Conservation (phyloP, 2,113 vertebrate genomes). For the Gyps fulvus region DNA sequence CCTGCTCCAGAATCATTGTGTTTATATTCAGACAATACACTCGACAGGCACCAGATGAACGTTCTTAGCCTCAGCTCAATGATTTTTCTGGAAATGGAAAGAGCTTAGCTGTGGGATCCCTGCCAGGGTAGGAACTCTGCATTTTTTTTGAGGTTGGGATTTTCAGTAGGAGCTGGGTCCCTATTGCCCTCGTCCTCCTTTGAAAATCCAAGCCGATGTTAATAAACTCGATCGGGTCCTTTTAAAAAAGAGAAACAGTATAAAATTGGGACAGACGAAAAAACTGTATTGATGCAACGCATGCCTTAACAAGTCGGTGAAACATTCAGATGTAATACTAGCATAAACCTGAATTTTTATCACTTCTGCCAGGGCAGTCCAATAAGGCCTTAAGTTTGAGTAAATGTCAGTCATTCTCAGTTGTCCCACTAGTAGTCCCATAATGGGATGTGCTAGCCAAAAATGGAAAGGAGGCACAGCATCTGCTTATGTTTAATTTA, state of each 20-base stretch:
- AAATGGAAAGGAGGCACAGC: constrained; percentile 59
- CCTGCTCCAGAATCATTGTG: constrained; percentile 44
- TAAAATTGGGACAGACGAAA: not conserved
- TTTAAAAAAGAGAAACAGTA: constrained; percentile 29
- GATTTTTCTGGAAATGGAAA: constrained; percentile 69
- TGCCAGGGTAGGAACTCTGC: constrained; percentile 62
- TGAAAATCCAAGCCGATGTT: not conserved
- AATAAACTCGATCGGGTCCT: constrained; percentile 29
- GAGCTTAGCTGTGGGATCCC: constrained; percentile 51
- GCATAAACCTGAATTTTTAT: constrained; percentile 50
- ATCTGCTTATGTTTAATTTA: constrained; percentile 69
- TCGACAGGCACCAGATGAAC: constrained; percentile 67
- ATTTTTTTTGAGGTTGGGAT: not conserved
- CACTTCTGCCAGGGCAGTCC: constrained; percentile 53
- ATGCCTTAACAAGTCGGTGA: not conserved
- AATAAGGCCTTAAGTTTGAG: constrained; percentile 45
- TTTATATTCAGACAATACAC: constrained; percentile 69
- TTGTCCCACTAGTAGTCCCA: constrained; percentile 51
- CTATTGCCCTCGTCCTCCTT: not conserved
- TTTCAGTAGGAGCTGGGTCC: not conserved
- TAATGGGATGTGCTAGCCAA: constrained; percentile 50
- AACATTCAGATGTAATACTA: constrained; percentile 39
- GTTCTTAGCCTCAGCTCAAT: constrained; percentile 70
- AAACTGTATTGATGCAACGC: not conserved
- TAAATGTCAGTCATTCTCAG: constrained; percentile 59